Evolutionary conservation across 2,113 vertebrate genomes (phyloP), one percentile per base, ranked within the genome.

Genomic region (Vidua macroura): DNA sequence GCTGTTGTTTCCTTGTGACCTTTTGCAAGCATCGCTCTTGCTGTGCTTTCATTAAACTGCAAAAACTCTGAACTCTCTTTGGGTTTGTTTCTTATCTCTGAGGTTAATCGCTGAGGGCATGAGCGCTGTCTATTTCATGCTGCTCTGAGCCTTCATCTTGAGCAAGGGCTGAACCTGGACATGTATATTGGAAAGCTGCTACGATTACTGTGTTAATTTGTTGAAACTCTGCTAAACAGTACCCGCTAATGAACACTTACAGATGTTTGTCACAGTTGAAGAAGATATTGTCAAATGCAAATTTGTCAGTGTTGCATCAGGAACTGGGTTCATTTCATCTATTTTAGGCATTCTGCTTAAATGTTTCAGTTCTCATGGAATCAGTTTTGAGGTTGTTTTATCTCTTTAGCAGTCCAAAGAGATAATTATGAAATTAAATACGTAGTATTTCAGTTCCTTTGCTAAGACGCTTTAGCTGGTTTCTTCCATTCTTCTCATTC

Each of bases 121-220:
- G 28, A 89, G 35, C 3, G 0, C 64, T 2, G 2, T 33, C 56
- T 76, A 7, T 92, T 95, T 92, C 76, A 35, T 75, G 70, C 91
- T 85, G 86, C 83, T 93, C 75, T 91, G 80, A 94, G 83, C 86
- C 64, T 92, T 90, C 78, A 62, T 70, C 18, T 73, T 70, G 31
- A 81, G 81, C 52, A 35, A 41, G 25, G 60, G 66, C 78, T 59
- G 70, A 86, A 31, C 66, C 33, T 95, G 80, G 17, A 82, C 66
- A 28, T 49, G 9, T 58, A 0, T 37, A 17, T 49, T 86, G 60
- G 58, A 90, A 95, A 84, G 31, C 76, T 91, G 73, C 19, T 76
- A 3, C 46, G 88, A 11, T 69, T 69, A 13, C 56, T 83, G 27
- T 58, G 21, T 35, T 77, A 14, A 27, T 83, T 53, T 88, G n/a